phyloP scores from a whole-genome alignment of 2,888 invertebrate species.

The Tetragonula carbonaria region DNA sequence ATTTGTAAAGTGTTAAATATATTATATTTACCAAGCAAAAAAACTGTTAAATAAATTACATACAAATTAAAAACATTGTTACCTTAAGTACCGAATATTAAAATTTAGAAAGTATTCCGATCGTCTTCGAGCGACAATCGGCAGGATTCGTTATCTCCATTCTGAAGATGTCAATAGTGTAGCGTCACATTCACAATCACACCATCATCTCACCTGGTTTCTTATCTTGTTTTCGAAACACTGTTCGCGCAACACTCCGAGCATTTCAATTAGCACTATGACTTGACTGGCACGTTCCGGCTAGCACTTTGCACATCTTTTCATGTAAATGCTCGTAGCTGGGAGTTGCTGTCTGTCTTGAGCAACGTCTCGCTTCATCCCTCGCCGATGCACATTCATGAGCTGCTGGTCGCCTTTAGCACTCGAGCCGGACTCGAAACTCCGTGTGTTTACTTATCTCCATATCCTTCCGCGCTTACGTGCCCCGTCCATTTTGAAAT shows the following conservation, averaged over 20 bases:
- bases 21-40: too few relatives aligned
- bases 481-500: slow-evolving; percentile 22
- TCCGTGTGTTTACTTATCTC: slow-evolving; percentile 29
- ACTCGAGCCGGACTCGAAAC: slow-evolving; percentile 14
- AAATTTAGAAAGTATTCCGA: too few relatives aligned
- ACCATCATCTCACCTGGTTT: too few relatives aligned
- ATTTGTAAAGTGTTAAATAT: too few relatives aligned
- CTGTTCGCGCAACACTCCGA: too few relatives aligned
- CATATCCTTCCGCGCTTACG: slow-evolving; percentile 28
- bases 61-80: too few relatives aligned
- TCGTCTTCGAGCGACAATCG: too few relatives aligned
- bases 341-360: not conserved
- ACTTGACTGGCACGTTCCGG: not conserved
- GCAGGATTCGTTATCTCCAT: too few relatives aligned
- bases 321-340: not conserved
- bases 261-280: slow-evolving; percentile 16
- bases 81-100: too few relatives aligned
- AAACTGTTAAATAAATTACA: too few relatives aligned
- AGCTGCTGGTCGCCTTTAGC: slow-evolving; percentile 7
- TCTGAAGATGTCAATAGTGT: not conserved
- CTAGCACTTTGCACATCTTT: slow-evolving; percentile 5
- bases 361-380: slow-evolving; percentile 4
- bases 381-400: slow-evolving; percentile 32
- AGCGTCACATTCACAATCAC: not conserved
- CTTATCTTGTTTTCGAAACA: too few relatives aligned